Base-by-base conservation (phyloP, 1,140 invertebrate genomes). In the Drosophila saltans region DNA sequence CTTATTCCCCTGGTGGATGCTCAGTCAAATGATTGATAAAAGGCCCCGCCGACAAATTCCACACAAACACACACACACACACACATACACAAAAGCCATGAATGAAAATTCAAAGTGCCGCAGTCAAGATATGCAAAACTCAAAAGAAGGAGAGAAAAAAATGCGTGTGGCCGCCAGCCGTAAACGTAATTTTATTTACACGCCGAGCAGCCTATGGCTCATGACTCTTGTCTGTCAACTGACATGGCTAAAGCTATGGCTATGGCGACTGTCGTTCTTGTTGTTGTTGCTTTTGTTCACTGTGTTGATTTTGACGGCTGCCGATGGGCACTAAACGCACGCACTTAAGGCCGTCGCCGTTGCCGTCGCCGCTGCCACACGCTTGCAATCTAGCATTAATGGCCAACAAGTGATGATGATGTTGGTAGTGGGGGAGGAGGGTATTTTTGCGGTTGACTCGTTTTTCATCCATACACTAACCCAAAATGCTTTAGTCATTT, bases 141-240 rank as follows among this genome's bases (percentile, higher is more conserved):
- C 61, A 40, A 21, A 68, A 39, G 45, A 60, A 30, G 61, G 10
- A 67, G 24, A 8, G 40, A 64, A 11, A 64, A 63, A 68, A 82
- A 80, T 86, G 83, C 83, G 83, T 86, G 84, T 86, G 83, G 84
- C 78, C 84, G 74, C 69, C 74, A 73, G 78, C 70, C 77, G 73
- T 52, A 65, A 84, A 73, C 71, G 84, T 88, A 88, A 88, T 88
- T 88, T 89, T 88, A 88, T 88, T 88, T 88, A 89, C 84, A 78
- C 83, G 83, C 75, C 56, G 16, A 40, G 11, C 39, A 58, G 43
- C 26, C 75, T 72, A 58, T 77, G 77, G 76, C 70, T 72, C 68
- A 64, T 66, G 55, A 52, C 45, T 52, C 45, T 77, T 83, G 83
- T 80, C 83, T 89, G 83, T 88, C 83, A 82, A 81, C 36, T 57